Conservation (phyloP, 1,140 invertebrate species). For the Octopus bimaculoides region DNA sequence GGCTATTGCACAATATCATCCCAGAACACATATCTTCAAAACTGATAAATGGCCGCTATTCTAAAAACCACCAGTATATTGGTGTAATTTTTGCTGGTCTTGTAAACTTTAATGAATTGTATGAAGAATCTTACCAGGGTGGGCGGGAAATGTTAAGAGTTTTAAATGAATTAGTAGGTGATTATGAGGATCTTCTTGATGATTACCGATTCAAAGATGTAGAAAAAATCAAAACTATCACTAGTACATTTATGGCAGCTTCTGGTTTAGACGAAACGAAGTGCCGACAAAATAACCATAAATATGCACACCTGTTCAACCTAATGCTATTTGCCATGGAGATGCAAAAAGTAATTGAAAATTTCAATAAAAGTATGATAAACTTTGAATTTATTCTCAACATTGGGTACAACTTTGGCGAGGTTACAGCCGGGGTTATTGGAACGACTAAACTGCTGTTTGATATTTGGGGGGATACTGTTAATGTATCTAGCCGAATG, state of each 20-base stretch:
- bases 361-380: slow-evolving; percentile 85
- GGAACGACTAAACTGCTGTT: slow-evolving; percentile 95
- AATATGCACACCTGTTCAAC: slow-evolving; percentile 78
- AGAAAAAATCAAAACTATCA: slow-evolving; percentile 98
- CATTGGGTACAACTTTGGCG: slow-evolving; percentile 69
- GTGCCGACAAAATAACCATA: slow-evolving; percentile 61
- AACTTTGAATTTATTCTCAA: slow-evolving; percentile 88
- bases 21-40: slow-evolving; percentile 91
- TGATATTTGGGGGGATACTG: slow-evolving; percentile 98
- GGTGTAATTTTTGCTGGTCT: slow-evolving; percentile 94
- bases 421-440: slow-evolving; percentile 93
- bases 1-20: slow-evolving; percentile 94
- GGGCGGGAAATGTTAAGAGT: slow-evolving; percentile 87
- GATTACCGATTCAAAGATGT: slow-evolving; percentile 80
- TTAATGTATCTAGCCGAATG: slow-evolving; percentile 94
- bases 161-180: slow-evolving; percentile 88
- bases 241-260: slow-evolving; percentile 96
- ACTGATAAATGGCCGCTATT: slow-evolving; percentile 64
- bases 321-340: slow-evolving; percentile 85
- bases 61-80: slow-evolving; percentile 89
- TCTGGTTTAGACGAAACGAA: slow-evolving; percentile 83
- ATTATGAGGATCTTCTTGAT: slow-evolving; percentile 90
- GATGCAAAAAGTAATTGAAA: slow-evolving; percentile 76
- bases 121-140: slow-evolving; percentile 87
- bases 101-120: slow-evolving; percentile 93